Conservation (phyloP, 1,140 invertebrate genomes). For the Cephus cinctus region DNA sequence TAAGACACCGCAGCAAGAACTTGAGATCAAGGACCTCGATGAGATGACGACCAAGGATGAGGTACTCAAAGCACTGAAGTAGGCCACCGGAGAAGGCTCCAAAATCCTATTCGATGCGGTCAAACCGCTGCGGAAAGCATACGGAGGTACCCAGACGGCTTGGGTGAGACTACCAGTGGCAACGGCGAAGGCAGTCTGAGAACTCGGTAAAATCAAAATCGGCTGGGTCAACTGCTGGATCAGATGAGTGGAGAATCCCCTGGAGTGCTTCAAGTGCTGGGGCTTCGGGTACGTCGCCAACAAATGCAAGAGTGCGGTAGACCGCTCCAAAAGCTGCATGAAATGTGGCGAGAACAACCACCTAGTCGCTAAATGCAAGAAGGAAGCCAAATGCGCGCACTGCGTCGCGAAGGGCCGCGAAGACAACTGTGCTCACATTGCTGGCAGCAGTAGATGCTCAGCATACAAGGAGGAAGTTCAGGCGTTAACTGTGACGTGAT, state of each 20-base stretch:
- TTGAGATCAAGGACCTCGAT: conserved; percentile 1
- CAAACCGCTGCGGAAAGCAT: conserved; percentile 5
- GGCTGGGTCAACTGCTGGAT: conserved; percentile 15
- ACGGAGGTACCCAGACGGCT: conserved; percentile 14
- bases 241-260: not conserved
- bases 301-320: conserved; percentile 8
- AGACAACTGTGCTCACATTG: too few species aligned
- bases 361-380: too few species aligned
- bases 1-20: not conserved
- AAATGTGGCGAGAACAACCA: too few species aligned
- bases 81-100: not conserved
- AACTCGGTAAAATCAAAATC: conserved; percentile 16
- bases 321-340: too few species aligned
- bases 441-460: too few species aligned
- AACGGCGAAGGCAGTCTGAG: not conserved
- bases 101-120: not conserved
- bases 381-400: too few species aligned
- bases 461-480: too few species aligned
- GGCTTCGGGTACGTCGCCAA: conserved; percentile 5
- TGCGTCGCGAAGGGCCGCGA: too few species aligned
- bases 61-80: not conserved
- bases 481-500: too few species aligned
- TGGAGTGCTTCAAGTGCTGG: conserved; percentile 20
- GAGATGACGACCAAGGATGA: conserved; percentile 5
- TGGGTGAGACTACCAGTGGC: not conserved